Evolutionary conservation across 2,888 invertebrate species (phyloP).

Genomic region (Schizaphis graminum): DNA sequence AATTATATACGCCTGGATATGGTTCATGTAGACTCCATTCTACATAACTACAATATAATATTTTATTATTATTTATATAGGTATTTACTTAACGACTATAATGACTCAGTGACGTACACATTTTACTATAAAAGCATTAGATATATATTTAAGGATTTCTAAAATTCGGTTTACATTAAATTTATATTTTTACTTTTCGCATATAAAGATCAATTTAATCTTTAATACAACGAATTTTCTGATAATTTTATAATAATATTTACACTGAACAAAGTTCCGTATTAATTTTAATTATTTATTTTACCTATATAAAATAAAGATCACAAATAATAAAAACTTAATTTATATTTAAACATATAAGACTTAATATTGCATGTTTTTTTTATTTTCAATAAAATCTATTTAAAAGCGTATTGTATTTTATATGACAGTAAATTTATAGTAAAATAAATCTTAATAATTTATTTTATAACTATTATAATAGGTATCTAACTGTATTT

Average conservation of each 20-base stretch:
- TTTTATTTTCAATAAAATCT: background rate
- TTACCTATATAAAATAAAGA: background rate
- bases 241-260: background rate
- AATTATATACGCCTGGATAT: constrained; percentile 79
- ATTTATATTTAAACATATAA: background rate
- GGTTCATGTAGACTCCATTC: constrained; percentile 93
- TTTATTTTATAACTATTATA: background rate
- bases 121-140: background rate
- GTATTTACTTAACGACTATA: background rate
- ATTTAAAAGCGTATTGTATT: background rate
- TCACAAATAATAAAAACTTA: no score
- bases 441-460: background rate
- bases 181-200: background rate
- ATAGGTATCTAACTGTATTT: background rate
- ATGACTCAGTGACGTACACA: background rate
- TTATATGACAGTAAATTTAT: background rate
- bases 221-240: background rate
- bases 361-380: background rate
- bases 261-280: background rate
- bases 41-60: constrained; percentile 77
- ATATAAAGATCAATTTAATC: background rate
- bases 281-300: background rate
- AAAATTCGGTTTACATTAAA: background rate
- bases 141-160: background rate
- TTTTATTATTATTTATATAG: background rate